Evolutionary conservation across 2,797 vertebrate species (phyloP), one percentile per base, ranked within the genome.

Genomic region (Catharus ustulatus): DNA sequence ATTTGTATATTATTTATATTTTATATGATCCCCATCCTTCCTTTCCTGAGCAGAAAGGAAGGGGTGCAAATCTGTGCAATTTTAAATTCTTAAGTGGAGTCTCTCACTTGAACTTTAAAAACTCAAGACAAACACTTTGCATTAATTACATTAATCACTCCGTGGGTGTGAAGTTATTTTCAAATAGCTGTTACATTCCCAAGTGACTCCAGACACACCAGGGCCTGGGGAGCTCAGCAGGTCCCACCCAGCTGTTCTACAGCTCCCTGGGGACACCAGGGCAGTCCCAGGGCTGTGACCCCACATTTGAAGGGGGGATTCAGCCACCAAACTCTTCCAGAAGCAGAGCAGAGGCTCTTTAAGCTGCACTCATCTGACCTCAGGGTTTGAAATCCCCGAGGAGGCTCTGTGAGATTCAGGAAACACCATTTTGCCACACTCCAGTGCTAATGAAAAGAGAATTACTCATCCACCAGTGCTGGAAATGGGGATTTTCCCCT

Each of bases 291-390:
- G 71, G 61, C 69, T 61, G 63, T 15, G 34, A 69, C 29, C 51
- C 34, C 66, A 9, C 6, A 1, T 40, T 29, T 54, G 13, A 36
- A 26, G 0, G 0, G 6, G 30, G 26, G 75, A 26, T 0, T 66
- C 48, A 29, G 8, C 11, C 78, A 12, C 36, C 52, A 55, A 30
- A 69, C 46, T 11, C 32, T 30, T 27, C 43, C 49, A 72, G 61
- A 40, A 63, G 24, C 54, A 38, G 22, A 54, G 30, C 20, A 62
- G 45, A 32, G 32, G 6, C 51, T 15, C 13, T 22, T 68, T 9
- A 32, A 59, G 29, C 82, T 84, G 72, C 42, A 40, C 40, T 90
- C 40, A n/a, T 36, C 46, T 57, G 54, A 76, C 46, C 30, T 2
- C 6, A 17, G 78, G 46, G 30, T 36, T 16, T 59, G n/a, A 71